Base-by-base conservation (phyloP, 2,888 invertebrate species). In the Andrena dorsata region DNA sequence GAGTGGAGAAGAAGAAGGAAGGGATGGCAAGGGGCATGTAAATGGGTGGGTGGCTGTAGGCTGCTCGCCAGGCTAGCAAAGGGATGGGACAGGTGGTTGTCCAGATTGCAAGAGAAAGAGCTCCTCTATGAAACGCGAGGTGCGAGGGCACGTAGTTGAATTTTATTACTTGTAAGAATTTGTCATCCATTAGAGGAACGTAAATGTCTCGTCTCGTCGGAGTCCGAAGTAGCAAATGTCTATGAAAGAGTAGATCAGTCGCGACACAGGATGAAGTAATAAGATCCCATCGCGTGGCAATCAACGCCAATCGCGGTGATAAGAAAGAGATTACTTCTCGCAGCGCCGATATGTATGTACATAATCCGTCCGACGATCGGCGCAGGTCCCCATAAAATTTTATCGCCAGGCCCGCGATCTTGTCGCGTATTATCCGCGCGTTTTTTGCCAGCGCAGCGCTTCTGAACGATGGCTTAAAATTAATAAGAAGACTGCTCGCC, bases 241-340 rank as follows among this genome's bases (percentile, higher is more conserved):
- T 41, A 20, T 1, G 8, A 28, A 13, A 23, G 32, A 23, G 4
- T 23, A 26, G 8, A 49, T 64, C 26, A 64, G 28, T n/a, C 28
- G 20, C 1, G 13, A 4, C 13, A 10, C n/a, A 23, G 6, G 41
- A 79, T 32, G 68, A 69, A 75, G 76, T 69, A 76, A 63, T 69
- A 78, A 75, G 63, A 47, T 75, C 26, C 10, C 10, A 61, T 26
- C 2, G 56, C 26, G 16, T 26, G 65, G 26, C 28, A 51, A 72
- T 72, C 53, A 63, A 70, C n/a, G 56, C 16, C 30, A 53, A 53
- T 53, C 41, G 16, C n/a, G 1, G 5, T 10, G 76, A 80, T 28
- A 28, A 56, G 78, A 47, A 26, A 16, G 47, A 41, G 10, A 65
- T 66, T 20, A 61, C 53, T 28, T 58, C 58, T 41, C 26, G 30